Evolutionary conservation across 1,140 invertebrate species (phyloP), one percentile per base, ranked within the genome.

Genomic region (Panagrolaimus sp.): DNA sequence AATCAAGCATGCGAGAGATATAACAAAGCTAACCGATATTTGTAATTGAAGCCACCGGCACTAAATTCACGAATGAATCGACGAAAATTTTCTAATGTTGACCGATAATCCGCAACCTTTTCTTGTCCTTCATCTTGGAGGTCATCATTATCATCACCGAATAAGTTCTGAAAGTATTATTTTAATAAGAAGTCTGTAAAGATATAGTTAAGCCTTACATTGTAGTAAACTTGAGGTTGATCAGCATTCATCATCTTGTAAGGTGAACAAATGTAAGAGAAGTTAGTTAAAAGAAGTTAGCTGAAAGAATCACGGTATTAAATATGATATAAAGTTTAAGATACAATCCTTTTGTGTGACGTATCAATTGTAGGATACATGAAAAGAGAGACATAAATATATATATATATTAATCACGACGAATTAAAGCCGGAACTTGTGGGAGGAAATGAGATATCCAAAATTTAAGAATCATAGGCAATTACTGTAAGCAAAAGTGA

Each of bases 391-490:
- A 98, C 96, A 79, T 93, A 87, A 71, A 90, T 92, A 28, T 98
- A 95, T 0, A 95, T 96, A 2, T 96, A 96, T 58, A 96, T 99
- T 12, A 99, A 87, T 87, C 96, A 96, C 75, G 96, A 96, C 65
- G 96, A 96, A 80, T 93, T 96, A 69, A 93, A 96, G 0, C 96
- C 96, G 87, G 98, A 98, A 1, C 96, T 96, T 0, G 94, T 97
- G 0, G 96, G 99, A 80, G 98, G 98, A 6, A 98, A 85, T 14
- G 90, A 94, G 79, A 98, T 92, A 0, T 96, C 96, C 0, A 96
- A 89, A 8, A 95, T 93, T 81, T 89, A 46, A 24, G 32, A n/a
- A 44, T 71, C 26, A 52, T 4, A 1, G 48, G 48, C n/a, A n/a
- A n/a, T n/a, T n/a, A n/a, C n/a, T n/a, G n/a, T n/a, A n/a, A n/a